Evolutionary conservation across 2,888 invertebrate species (phyloP), one percentile per base, ranked within the genome.

Genomic region (Dromius quadrimaculatus): DNA sequence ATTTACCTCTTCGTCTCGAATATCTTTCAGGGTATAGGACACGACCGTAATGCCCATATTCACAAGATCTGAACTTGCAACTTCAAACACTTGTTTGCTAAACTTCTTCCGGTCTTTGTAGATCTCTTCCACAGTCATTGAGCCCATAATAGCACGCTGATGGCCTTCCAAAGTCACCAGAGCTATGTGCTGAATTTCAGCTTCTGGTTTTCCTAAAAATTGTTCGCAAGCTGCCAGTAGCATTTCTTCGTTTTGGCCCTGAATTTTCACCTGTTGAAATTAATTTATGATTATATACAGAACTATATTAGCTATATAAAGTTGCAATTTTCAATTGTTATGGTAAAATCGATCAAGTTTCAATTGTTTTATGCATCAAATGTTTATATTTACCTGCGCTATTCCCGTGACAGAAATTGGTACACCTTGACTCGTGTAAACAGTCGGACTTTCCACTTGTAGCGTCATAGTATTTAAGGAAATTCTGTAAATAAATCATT

Each of bases 41-140:
- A 97, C 95, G 0, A 97, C 96, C 5, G 95, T 95, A 76, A 97
- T 95, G 45, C 97, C 96, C 96, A 97, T 97, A 79, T 97, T 96
- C 75, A 96, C 95, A 73, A 97, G 86, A 85, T 97, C 96, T 61
- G 95, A 95, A 17, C 95, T 95, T 1, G 96, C 96, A 8, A 96
- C 96, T 84, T 97, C 95, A 78, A 96, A 97, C 1, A 97, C 96
- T 82, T 91, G 90, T 83, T 95, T 96, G 78, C 95, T 95, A 83
- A 97, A 97, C 82, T 96, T 96, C 83, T 97, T 96, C 69, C 97
- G 88, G 81, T 97, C 96, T 81, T 96, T 96, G 82, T 96, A 97
- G 79, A 97, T 96, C 84, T 97, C 96, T 84, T 96, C 96, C 2
- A 97, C 95, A 0, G 95, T 96, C 96, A 96, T 96, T 73, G 94